Conservation (phyloP, 2,113 vertebrate species). For the Vombatus ursinus region DNA sequence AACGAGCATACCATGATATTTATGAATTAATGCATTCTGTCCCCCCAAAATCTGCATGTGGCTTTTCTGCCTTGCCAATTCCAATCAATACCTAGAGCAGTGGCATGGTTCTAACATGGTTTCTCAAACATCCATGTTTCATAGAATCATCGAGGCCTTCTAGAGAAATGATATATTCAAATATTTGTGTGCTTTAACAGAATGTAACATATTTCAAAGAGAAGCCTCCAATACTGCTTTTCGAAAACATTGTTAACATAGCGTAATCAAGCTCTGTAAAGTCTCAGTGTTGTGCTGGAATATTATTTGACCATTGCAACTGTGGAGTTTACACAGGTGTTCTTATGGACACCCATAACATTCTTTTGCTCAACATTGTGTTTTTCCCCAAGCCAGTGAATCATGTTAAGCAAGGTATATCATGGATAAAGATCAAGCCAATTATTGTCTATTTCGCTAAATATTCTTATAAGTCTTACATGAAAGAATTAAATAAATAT, state of each 20-base stretch:
- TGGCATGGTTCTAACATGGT: not conserved
- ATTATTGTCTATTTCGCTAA: not conserved
- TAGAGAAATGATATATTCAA: not conserved
- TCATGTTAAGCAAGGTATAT: not conserved
- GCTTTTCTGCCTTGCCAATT: not conserved
- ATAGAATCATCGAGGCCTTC: not conserved
- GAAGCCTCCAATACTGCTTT: not conserved
- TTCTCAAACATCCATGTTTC: not conserved
- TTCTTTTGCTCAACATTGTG: not conserved
- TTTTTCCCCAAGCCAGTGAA: not conserved
- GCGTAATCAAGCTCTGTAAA: not conserved
- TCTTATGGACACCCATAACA: not conserved
- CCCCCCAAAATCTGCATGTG: not conserved
- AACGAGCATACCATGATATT: not conserved
- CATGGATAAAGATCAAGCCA: not conserved
- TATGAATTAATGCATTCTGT: not conserved
- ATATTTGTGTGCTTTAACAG: not conserved
- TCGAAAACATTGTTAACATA: not conserved
- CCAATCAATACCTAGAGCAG: not conserved
- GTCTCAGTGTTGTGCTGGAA: not conserved
- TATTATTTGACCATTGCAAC: not conserved
- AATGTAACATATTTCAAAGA: not conserved
- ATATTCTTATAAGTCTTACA: not conserved
- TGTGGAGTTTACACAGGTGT: not conserved
- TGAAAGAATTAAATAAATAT: constrained; percentile 12